Evolutionary conservation across 2,888 invertebrate genomes (phyloP), one percentile per base, ranked within the genome.

Genomic region (Drosophila pegasa): DNA sequence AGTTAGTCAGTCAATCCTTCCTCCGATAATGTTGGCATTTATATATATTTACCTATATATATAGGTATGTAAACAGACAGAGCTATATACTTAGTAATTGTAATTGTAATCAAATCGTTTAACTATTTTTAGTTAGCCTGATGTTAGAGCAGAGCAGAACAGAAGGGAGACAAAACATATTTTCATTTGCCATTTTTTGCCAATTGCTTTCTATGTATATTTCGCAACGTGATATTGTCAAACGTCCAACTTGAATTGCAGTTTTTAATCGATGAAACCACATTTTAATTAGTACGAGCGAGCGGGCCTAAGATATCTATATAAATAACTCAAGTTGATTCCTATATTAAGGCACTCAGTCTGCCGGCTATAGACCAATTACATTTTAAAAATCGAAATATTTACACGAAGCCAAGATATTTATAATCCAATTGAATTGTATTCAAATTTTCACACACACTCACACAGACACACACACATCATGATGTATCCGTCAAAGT

Each of bases 21-120:
- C 90, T 90, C 90, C 90, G 90, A 87, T 84, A 85, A 89, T 90
- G 89, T 89, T 90, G 90, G 90, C 90, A 90, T 90, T 90, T 90
- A 90, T 70, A 78, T 65, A 56, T 63, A 63, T 65, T 56, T 62
- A 71, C 7, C 38, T 40, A 65, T 63, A 52, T 57, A 55, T 45
- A 57, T 63, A 61, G 33, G 60, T 47, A 37, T 47, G 18, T 37
- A 58, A 22, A 48, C 33, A 62, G 40, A 81, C 63, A 67, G 66
- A 68, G 69, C 78, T 80, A 75, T 72, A 73, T 61, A 75, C 45
- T 64, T 55, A 74, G 60, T 58, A 66, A 65, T 48, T 48, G 45
- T 66, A 71, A 58, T 63, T 63, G 58, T 75, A 80, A 77, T 71
- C 51, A 68, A 73, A 74, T 79, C 67, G 71, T 77, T 87, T 77